Base-by-base conservation (phyloP, 2,888 invertebrate species). In the Sminthurinus aureus region DNA sequence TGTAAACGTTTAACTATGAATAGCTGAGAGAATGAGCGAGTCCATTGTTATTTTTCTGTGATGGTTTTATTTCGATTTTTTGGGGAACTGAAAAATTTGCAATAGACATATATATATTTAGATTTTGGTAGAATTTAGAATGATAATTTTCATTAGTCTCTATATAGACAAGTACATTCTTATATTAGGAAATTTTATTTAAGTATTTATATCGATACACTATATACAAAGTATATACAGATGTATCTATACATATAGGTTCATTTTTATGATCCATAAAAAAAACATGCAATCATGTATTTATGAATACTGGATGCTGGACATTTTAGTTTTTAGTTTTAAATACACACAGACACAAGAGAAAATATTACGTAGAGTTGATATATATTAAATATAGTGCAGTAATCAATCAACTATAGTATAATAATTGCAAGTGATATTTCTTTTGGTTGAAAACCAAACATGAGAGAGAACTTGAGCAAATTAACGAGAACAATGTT, bases 31-130 rank as follows among this genome's bases (percentile, higher is more conserved):
- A 71, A 22, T 24, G 20, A 71, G 22, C 13, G 11, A 24, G 24
- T 26, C 24, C 15, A 24, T 71, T 26, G 24, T 71, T 26, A 71
- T 71, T 71, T 71, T 71, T 71, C 71, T 71, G 71, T 71, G 71
- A 71, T 71, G 26, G 71, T 71, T 71, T 71, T 71, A 71, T 71
- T 71, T 38, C 38, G 38, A 4, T 38, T 38, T 71, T 71, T 15
- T 24, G 71, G 26, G 15, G 13, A 71, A 22, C 20, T 22, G 22
- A 69, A 22, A 69, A 22, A 20, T 38, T 24, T 13, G 71, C 22
- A 24, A 15, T 20, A 71, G 15, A 24, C 4, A 71, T 20, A 24
- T 24, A 22, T 4, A 22, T 24, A 24, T 38, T 38, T 38, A 66
- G 20, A 66, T 15, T 22, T 22, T 20, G 6, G 3, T 67, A n/a